Conservation (phyloP, 2,888 invertebrate genomes). For the Oligia latruncula region DNA sequence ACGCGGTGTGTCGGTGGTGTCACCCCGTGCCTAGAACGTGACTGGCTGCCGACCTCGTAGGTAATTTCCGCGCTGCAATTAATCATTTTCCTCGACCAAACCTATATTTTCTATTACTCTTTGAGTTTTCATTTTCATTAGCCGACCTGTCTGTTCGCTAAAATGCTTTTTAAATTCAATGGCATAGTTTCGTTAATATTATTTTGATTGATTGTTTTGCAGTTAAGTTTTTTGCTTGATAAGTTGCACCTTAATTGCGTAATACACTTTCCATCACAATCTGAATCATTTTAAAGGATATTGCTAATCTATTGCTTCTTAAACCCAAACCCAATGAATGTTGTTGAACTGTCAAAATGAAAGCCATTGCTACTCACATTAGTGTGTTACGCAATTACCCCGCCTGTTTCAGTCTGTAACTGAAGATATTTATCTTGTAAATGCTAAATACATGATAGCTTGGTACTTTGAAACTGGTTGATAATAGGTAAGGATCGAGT, state of each 20-base stretch:
- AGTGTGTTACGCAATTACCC: background rate
- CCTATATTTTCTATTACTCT: constrained; percentile 77
- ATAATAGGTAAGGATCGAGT: background rate
- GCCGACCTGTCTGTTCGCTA: constrained; percentile 67
- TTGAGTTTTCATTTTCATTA: constrained; percentile 79
- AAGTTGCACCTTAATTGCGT: background rate
- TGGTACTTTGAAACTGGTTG: background rate
- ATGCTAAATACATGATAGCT: background rate
- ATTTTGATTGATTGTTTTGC: constrained; percentile 66
- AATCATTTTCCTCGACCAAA: constrained; percentile 81
- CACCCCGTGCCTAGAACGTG: constrained; percentile 84
- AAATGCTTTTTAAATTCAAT: constrained; percentile 74
- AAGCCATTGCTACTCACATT: background rate
- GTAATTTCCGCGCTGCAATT: constrained; percentile 81
- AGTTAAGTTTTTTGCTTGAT: constrained; percentile 18
- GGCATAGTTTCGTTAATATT: constrained; percentile 65
- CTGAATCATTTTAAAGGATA: background rate
- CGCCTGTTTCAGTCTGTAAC: background rate
- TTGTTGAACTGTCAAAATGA: background rate
- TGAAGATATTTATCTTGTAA: background rate
- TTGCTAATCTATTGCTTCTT: background rate
- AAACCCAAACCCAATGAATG: too few relatives aligned
- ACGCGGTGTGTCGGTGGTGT: constrained; percentile 69
- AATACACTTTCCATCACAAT: background rate
- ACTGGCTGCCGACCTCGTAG: constrained; percentile 74